Evolutionary conservation across 2,113 vertebrate genomes (phyloP), one percentile per base, ranked within the genome.

Genomic region (Mormyrus iriodes): DNA sequence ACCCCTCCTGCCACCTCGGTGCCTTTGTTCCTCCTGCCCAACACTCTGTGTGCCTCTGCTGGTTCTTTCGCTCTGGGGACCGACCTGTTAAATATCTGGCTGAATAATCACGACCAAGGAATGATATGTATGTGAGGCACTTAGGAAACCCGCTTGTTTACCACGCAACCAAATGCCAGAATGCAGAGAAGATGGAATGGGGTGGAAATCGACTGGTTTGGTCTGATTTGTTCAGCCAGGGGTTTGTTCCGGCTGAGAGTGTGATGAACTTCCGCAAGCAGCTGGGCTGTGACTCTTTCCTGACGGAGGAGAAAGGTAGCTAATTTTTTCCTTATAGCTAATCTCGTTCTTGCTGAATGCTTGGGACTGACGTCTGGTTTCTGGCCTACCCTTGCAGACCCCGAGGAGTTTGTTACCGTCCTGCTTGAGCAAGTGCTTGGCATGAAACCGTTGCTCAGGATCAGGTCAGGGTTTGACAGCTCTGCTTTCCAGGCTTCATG

Each of bases 251-350:
- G 88, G 95, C 96, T 35, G 92, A 95, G 31, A 95, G 93, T 85
- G 95, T 97, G 89, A 96, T 95, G 95, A 94, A 95, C 65, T 94
- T 97, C 85, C 95, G 96, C 19, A 94, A 93, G 90, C 90, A 95
- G 52, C 95, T 97, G 24, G 96, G 95, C 76, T 96, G 95, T n/a
- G 94, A 95, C 89, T 95, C 95, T 3, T 97, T 96, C 88, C 90
- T 91, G 82, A 95, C 93, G 3, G 96, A 96, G 9, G 96, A 96
- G 91, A 97, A 96, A 94, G 96, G 96, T 97, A 85, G 82, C 82
- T 3, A 3, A n/a, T n/a, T n/a, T 5, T 44, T 21, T 42, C 17
- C 31, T 79, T 42, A 5, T 19, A 49, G 46, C 82, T 49, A 49
- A 85, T 9, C 73, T 42, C 35, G 0, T 42, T 79, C 35, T 39